These are phyloP conservation scores for Dasypus novemcinctus DNA, from an alignment of 2,113 vertebrate genomes.

Conservation along the genomic window DNA sequence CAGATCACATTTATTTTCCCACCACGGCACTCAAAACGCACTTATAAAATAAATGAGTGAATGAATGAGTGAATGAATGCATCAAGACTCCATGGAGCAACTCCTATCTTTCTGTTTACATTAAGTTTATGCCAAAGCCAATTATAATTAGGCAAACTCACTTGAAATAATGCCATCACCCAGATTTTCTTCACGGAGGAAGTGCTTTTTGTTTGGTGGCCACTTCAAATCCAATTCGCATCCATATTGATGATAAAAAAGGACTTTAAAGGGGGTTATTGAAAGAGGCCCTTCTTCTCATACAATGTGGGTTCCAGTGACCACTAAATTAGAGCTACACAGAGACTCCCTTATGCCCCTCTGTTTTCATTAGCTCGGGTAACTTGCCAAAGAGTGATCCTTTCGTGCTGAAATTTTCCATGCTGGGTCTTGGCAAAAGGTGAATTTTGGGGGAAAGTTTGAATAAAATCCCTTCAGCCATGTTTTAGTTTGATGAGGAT, in stretches of 20 bases:
- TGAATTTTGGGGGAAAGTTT: constrained; percentile 79
- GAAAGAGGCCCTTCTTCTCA: constrained; percentile 77
- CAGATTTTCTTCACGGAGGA: constrained; percentile 55
- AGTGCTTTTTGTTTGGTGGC: constrained; percentile 64
- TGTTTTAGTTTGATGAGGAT: constrained; percentile 79
- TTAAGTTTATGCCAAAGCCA: constrained; percentile 10
- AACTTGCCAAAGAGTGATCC: constrained; percentile 79
- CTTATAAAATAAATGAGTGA: neutral
- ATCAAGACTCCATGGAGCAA: neutral
- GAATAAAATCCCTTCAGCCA: constrained; percentile 81
- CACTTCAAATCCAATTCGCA: constrained; percentile 73
- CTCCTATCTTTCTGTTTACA: neutral
- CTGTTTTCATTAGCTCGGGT: constrained; percentile 80
- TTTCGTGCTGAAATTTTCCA: constrained; percentile 81
- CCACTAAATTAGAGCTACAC: constrained; percentile 66
- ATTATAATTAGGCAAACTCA: constrained; percentile 13
- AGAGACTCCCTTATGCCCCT: constrained; percentile 77
- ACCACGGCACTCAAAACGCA: neutral
- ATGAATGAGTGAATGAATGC: neutral
- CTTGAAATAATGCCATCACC: constrained; percentile 55
- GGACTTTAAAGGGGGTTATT: constrained; percentile 69
- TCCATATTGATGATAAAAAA: constrained; percentile 79
- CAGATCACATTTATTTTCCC: neutral
- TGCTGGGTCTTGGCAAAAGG: constrained; percentile 82
- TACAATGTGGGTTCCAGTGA: constrained; percentile 74